Base-by-base conservation (phyloP, 1,140 invertebrate species). In the Drosophila sulfurigaster region DNA sequence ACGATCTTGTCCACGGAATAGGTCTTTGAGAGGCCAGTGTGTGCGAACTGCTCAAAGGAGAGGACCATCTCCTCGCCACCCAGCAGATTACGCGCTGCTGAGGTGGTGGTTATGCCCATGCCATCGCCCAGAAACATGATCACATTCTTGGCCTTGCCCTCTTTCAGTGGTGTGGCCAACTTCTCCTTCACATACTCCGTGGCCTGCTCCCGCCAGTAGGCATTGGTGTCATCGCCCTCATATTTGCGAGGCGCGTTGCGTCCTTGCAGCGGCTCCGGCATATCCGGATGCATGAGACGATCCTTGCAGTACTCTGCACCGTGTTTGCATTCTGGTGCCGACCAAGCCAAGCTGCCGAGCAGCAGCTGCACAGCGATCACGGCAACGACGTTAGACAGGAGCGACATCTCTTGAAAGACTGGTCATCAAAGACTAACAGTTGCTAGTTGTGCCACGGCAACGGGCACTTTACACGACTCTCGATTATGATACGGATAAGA, bases 1-100 rank as follows among this genome's bases (percentile, higher is more conserved):
- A 96, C 95, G 94, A 97, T 96, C 28, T 94, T 94, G 90, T 98
- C 95, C 25, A 96, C 94, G 81, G 96, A 97, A 91, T 98, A 98
- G 0, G 97, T 98, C 96, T 97, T 97, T 0, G 95, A 94, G 8
- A 97, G 87, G n/a, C 95, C 96, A 4, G 94, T 93, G 64, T 95
- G 93, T 1, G 96, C 96, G 78, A 97, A 97, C 60, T 95, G 94
- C 79, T 97, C 96, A 78, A 96, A 97, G 35, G 94, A 94, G 38
- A 97, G 93, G 8, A 94, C 78, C 30, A 93, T 92, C 75, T 97
- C 96, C 93, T 97, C 96, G 5, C 95, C 96, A 1, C 87, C 86
- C 13, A 88, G 10, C 45, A 94, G 94, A 1, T 96, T 95, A 41
- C 96, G 93, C 0, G 95, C 94, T 0, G 96, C 95, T 49, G 96